Conservation (phyloP, 2,113 vertebrate genomes). For the Oenanthe oenanthe region DNA sequence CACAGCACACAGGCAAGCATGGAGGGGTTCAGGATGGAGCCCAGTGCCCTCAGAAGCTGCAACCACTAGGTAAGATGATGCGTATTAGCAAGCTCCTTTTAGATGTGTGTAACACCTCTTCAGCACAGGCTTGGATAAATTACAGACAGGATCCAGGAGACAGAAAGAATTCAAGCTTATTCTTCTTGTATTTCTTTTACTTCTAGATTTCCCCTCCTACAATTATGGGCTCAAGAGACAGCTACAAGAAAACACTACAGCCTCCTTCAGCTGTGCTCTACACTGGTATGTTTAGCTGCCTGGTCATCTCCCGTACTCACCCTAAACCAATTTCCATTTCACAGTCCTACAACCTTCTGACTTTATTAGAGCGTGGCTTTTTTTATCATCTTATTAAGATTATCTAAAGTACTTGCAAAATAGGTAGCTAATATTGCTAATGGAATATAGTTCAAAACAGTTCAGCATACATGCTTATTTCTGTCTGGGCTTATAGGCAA, state of each 20-base stretch:
- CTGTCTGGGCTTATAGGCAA: not conserved
- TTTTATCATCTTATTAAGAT: not conserved
- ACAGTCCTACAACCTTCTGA: not conserved
- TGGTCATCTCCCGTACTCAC: not conserved
- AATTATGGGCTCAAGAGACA: not conserved
- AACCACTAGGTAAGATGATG: not conserved
- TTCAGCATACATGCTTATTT: not conserved
- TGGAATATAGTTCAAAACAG: not conserved
- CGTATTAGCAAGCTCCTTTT: not conserved
- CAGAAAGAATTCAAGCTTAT: not conserved
- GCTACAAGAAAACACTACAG: not conserved
- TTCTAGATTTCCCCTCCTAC: not conserved
- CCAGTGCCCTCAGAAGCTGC: not conserved
- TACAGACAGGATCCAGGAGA: not conserved
- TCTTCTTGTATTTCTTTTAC: not conserved
- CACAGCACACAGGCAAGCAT: not conserved
- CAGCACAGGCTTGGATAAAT: not conserved
- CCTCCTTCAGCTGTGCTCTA: not conserved
- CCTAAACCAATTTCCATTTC: not conserved
- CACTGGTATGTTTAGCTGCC: not conserved
- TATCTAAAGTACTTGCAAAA: conserved; percentile 6
- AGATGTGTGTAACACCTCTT: not conserved
- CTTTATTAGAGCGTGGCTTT: not conserved
- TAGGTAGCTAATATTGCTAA: not conserved
- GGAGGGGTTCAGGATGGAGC: not conserved